A percentile compares a stretch with the other conserved stretches of the same genome.
phyloP scores from a whole-genome alignment of 2,113 vertebrate genomes.

The Malaclemys terrapin region DNA sequence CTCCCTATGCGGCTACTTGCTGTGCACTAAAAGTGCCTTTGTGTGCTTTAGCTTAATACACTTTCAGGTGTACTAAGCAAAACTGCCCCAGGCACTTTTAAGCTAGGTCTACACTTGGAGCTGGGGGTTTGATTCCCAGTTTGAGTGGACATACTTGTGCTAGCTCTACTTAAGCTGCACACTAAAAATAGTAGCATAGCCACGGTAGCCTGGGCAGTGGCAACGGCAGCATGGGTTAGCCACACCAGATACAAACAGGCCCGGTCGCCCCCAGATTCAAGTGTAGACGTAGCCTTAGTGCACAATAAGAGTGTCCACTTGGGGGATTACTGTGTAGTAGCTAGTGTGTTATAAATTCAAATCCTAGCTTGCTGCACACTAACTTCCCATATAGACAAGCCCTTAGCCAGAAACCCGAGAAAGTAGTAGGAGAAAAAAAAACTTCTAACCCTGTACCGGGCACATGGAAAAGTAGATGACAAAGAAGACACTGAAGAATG shows the following conservation, averaged over 20 bases:
- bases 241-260: background rate
- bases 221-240: background rate
- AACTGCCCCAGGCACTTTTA: no score
- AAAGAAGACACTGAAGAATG: background rate
- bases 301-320: background rate
- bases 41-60: no score
- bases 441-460: background rate
- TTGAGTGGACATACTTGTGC: background rate
- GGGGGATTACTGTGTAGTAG: background rate
- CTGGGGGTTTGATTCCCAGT: background rate
- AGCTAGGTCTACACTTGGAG: no score
- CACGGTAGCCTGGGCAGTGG: background rate
- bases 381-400: background rate
- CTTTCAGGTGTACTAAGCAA: no score
- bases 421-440: slow-evolving; percentile 33
- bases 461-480: background rate
- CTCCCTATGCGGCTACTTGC: background rate
- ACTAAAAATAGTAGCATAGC: background rate
- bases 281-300: background rate
- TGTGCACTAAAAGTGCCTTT: no score
- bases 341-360: no score
- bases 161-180: background rate
- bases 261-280: background rate
- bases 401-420: slow-evolving; percentile 13
- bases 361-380: background rate